Conservation (phyloP, 2,113 vertebrate genomes). For the Ageneiosus marmoratus region DNA sequence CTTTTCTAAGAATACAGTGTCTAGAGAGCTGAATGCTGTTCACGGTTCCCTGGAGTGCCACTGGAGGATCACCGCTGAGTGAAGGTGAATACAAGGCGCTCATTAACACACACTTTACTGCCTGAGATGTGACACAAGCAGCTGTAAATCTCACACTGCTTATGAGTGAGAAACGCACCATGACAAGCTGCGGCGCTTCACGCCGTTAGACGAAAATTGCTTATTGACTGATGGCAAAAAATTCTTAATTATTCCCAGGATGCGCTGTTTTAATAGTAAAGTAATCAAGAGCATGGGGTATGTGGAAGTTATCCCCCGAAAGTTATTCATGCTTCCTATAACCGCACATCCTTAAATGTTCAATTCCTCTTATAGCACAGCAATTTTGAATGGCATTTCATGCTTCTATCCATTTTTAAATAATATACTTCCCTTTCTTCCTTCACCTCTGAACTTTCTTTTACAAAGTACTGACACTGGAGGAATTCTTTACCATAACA, state of each 20-base stretch:
- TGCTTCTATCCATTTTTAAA: neutral
- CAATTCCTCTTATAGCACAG: no score
- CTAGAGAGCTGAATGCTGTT: neutral
- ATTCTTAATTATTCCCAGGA: neutral
- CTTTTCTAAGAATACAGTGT: neutral
- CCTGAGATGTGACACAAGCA: neutral
- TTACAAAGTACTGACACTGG: neutral
- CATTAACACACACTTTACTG: neutral
- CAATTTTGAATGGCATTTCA: no score
- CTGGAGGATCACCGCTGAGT: neutral
- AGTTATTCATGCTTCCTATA: neutral
- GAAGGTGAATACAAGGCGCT: neutral
- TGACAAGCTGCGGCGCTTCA: neutral
- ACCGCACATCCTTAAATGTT: no score
- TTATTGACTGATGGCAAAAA: neutral
- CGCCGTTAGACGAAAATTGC: neutral
- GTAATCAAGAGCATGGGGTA: neutral
- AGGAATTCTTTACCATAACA: neutral
- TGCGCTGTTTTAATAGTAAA: neutral
- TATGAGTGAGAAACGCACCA: neutral
- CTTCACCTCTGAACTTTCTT: neutral
- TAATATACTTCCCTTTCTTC: no score
- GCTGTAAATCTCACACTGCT: neutral
- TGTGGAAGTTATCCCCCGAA: neutral
- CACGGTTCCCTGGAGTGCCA: neutral